phyloP scores from a whole-genome alignment of 2,113 vertebrate species.

The Dasyprocta punctata region DNA sequence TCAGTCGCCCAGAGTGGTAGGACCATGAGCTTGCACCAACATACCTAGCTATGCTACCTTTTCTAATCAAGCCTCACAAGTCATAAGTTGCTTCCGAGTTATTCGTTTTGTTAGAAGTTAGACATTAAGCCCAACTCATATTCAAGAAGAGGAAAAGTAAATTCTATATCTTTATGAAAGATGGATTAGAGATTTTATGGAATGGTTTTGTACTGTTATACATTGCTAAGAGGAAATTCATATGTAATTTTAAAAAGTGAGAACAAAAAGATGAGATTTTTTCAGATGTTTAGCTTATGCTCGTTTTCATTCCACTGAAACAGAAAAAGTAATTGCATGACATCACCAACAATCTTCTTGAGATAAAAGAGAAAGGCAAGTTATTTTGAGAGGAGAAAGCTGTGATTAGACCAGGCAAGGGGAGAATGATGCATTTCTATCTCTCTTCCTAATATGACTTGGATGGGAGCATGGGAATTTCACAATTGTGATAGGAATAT shows the following conservation, averaged over 20 bases:
- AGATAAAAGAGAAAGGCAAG: constrained; percentile 12
- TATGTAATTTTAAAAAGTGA: neutral
- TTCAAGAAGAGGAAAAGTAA: neutral
- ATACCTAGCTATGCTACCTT: neutral
- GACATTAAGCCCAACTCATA: neutral
- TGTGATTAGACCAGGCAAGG: neutral
- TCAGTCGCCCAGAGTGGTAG: neutral
- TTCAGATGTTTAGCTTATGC: neutral
- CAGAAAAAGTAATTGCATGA: constrained; percentile 49
- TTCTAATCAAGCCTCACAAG: neutral
- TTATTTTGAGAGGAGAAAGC: constrained; percentile 45
- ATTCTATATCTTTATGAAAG: neutral
- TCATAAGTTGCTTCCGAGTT: neutral
- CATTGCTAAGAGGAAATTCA: neutral
- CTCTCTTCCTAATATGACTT: neutral
- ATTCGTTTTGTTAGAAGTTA: neutral
- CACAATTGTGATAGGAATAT: neutral
- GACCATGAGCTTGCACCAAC: neutral
- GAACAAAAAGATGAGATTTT: neutral
- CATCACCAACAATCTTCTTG: neutral
- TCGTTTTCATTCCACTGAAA: neutral
- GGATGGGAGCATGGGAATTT: neutral
- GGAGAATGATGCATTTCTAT: neutral
- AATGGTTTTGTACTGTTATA: neutral
- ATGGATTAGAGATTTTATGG: neutral